These are phyloP conservation scores for Alentia gelatinosa DNA, from an alignment of 2,888 invertebrate species.

Conservation along the genomic window DNA sequence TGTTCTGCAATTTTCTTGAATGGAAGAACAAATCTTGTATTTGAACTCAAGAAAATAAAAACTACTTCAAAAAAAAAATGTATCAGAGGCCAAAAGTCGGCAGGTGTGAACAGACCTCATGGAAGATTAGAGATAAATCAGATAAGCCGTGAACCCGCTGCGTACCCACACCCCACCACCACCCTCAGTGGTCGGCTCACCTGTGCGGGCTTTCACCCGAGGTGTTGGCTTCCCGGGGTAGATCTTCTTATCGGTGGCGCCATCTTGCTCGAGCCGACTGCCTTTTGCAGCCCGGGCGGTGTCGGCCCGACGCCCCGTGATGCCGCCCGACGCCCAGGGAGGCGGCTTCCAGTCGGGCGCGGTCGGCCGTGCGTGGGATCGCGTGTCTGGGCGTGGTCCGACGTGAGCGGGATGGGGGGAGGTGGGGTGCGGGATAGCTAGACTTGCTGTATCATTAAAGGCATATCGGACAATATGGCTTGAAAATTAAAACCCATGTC, in stretches of 20 bases:
- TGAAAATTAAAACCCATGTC: too few relatives aligned
- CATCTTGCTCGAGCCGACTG: neutral
- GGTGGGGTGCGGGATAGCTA: neutral
- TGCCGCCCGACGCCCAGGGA: neutral
- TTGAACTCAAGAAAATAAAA: too few relatives aligned
- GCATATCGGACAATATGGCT: too few relatives aligned
- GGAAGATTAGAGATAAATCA: neutral
- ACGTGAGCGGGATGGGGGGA: neutral
- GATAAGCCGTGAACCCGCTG: neutral
- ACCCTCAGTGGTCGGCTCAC: neutral
- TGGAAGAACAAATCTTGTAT: too few relatives aligned
- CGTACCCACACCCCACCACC: neutral
- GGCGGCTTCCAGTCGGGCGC: neutral
- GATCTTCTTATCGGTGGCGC: neutral
- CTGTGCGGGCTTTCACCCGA: neutral
- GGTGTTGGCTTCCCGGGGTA: neutral
- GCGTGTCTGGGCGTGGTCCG: neutral
- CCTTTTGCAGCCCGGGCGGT: neutral
- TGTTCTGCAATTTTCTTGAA: too few relatives aligned
- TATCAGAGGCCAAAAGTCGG: too few relatives aligned
- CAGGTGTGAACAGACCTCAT: too few relatives aligned
- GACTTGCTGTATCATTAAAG: too few relatives aligned
- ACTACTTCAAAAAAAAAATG: too few relatives aligned
- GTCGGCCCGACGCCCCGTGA: neutral
- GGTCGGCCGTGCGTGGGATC: neutral